Evolutionary conservation across 2,113 vertebrate genomes (phyloP), one percentile per base, ranked within the genome.

Genomic region (Oriolus oriolus): DNA sequence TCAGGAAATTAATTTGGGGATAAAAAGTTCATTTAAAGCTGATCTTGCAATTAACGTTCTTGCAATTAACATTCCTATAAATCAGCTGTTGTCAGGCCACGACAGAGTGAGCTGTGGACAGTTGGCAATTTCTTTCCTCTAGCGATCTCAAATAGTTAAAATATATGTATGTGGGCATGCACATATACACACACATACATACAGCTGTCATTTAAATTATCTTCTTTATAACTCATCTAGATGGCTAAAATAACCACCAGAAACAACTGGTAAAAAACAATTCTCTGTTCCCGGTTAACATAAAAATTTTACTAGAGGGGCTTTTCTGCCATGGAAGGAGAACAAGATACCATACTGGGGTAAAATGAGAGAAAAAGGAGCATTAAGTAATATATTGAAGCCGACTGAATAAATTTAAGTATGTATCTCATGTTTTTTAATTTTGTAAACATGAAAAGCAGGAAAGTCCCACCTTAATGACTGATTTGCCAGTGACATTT

Each of bases 401-500:
- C 4, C 28, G 50, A n/a, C 15, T 44, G 30, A 66, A 57, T 41
- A 54, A 28, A 69, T 52, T 13, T 28, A 27, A 23, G 10, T 30
- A 31, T 37, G 9, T 21, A 18, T 2, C 13, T 76, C 18, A 21
- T 11, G 12, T 5, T 79, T 88, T 65, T 64, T n/a, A 44, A 42
- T 28, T 50, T 3, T 12, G 11, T 27, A 63, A 82, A 82, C 28
- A 47, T 78, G 18, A 91, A 50, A 5, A 56, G 64, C 23, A 78
- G 42, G 20, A 8, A 80, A 41, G 26, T 27, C 97, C 68, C 97
- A 99, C 99, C 99, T 99, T 99, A 97, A 99, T 99, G 77, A 99
- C 99, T 5, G 99, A 99, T 97, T 99, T 99, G 78, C 99, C 99
- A 6, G 99, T 99, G 96, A 99, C 98, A 87, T 99, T 99, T 13